Evolutionary conservation across 2,797 vertebrate species (phyloP).

Genomic region (Pipistrellus pygmaeus): DNA sequence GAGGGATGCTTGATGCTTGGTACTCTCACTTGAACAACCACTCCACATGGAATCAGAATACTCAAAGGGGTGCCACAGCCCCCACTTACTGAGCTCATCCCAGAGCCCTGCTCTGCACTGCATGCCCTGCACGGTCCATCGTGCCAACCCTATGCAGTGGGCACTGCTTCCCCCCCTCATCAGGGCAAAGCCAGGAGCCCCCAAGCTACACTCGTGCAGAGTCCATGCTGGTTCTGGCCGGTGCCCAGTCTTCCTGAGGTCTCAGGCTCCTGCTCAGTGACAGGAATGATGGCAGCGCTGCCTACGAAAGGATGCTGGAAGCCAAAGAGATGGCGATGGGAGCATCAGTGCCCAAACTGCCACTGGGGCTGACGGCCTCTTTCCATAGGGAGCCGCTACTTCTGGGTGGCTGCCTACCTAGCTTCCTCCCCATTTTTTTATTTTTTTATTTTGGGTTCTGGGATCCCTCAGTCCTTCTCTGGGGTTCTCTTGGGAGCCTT

Average conservation of each 20-base stretch:
- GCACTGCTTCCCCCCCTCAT: no score
- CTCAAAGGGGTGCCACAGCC: background rate
- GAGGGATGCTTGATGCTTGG: background rate
- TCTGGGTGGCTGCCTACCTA: background rate
- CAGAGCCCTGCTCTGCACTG: rapidly evolving
- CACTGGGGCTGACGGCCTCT: background rate
- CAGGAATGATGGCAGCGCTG: background rate
- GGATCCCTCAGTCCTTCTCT: background rate
- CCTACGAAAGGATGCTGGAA: background rate
- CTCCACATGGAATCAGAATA: background rate
- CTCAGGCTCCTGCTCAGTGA: background rate
- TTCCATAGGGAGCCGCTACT: background rate
- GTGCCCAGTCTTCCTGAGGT: background rate
- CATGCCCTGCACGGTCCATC: rapidly evolving
- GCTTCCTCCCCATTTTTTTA: background rate
- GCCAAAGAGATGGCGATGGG: background rate
- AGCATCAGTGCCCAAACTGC: background rate
- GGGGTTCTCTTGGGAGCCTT: background rate
- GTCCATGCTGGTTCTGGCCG: background rate
- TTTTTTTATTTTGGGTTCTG: background rate
- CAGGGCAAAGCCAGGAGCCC: background rate
- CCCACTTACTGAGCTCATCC: background rate
- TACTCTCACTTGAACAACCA: background rate
- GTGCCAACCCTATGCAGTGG: background rate
- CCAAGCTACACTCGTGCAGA: background rate